Evolutionary conservation across 2,113 vertebrate genomes (phyloP).

Genomic region (Euleptes europaea): DNA sequence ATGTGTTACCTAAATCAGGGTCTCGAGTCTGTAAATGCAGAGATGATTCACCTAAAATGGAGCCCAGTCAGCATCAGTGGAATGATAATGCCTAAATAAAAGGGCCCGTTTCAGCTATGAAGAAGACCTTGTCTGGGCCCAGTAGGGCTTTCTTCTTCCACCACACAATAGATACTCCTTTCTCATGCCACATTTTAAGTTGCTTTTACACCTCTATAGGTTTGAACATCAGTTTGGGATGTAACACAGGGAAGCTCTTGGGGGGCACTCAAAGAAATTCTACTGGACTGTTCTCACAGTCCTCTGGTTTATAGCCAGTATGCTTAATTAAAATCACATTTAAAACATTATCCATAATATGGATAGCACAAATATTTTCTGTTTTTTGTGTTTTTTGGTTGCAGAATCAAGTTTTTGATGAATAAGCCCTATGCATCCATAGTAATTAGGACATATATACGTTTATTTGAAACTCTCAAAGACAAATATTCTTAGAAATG

Average conservation of each 20-base stretch:
- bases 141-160: not conserved
- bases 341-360: not conserved
- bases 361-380: not conserved
- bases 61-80: no score
- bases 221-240: not conserved
- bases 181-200: not conserved
- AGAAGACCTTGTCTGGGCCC: not conserved
- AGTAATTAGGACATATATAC: accelerated
- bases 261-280: not conserved
- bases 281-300: not conserved
- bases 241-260: not conserved
- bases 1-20: no score
- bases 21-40: no score
- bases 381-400: not conserved
- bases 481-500: not conserved
- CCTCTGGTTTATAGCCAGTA: not conserved
- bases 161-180: not conserved
- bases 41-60: no score
- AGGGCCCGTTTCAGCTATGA: not conserved
- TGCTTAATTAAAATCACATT: not conserved
- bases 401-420: not conserved
- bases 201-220: not conserved
- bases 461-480: accelerated
- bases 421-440: not conserved
- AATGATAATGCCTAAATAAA: not conserved